A percentile compares a stretch with the other conserved stretches of the same genome.
These are phyloP conservation scores for Drosophila willistoni DNA, from an alignment of 1,140 invertebrate genomes.

Conservation along the genomic window DNA sequence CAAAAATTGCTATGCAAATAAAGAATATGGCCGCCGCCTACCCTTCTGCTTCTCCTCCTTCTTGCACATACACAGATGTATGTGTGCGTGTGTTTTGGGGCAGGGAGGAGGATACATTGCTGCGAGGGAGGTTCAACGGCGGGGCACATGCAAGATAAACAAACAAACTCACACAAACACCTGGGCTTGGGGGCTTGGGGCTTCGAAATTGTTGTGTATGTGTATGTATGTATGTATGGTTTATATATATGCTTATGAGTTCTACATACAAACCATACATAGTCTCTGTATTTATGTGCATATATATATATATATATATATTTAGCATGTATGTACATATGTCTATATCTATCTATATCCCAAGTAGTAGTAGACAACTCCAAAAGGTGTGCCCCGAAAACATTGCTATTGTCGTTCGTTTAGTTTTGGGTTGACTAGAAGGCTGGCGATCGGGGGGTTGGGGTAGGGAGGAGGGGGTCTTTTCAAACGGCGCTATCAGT, in stretches of 20 bases:
- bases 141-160: constrained; percentile 49
- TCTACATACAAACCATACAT: constrained; percentile 4
- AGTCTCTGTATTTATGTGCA: neutral
- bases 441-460: no score
- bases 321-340: neutral
- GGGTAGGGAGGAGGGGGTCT: no score
- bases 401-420: constrained; percentile 32
- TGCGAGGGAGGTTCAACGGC: neutral
- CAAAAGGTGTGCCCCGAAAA: constrained; percentile 57
- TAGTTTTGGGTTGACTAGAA: neutral
- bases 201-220: neutral
- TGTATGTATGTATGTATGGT: constrained; percentile 5
- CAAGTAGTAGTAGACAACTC: constrained; percentile 24
- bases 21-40: constrained; percentile 61
- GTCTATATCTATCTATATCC: neutral
- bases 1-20: constrained; percentile 78
- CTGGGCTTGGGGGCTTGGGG: constrained; percentile 24
- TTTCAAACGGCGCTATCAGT: constrained; percentile 45
- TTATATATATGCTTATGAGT: constrained; percentile 33
- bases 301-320: neutral
- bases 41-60: constrained; percentile 15
- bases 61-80: neutral
- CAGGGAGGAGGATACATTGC: neutral
- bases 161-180: constrained; percentile 47
- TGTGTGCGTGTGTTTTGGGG: neutral